Evolutionary conservation across 2,888 invertebrate species (phyloP).

Genomic region (Eupithecia abbreviata): DNA sequence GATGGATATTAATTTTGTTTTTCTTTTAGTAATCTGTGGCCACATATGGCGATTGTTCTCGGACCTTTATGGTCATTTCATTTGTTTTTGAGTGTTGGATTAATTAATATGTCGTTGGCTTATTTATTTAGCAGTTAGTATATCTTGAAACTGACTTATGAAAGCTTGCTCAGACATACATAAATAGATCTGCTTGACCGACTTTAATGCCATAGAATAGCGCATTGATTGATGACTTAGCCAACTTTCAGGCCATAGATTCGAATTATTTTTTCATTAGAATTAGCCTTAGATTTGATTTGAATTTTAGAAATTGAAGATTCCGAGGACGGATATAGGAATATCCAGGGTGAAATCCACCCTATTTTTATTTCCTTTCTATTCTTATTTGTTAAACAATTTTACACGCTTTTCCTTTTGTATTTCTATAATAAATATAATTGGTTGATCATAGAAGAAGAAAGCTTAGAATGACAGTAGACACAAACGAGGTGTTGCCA

Average conservation of each 20-base stretch:
- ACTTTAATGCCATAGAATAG: neutral
- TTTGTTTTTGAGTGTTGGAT: slow-evolving; percentile 62
- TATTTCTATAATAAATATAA: neutral
- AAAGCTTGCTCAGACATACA: neutral
- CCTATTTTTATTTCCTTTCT: neutral
- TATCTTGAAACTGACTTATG: neutral
- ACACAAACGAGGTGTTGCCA: too few species aligned
- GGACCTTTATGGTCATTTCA: slow-evolving; percentile 81
- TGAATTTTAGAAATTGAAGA: too few species aligned
- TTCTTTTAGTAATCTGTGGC: slow-evolving; percentile 80
- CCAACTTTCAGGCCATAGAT: neutral
- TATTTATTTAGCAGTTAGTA: slow-evolving; percentile 47
- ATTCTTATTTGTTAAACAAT: neutral
- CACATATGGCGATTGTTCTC: slow-evolving; percentile 83
- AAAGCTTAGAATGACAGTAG: too few species aligned
- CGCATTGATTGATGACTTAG: neutral
- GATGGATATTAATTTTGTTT: slow-evolving; percentile 75
- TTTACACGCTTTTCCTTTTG: neutral
- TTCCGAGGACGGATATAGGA: too few species aligned
- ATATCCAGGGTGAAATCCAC: neutral
- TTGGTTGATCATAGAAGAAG: too few species aligned
- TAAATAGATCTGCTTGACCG: neutral
- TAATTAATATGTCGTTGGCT: slow-evolving; percentile 74
- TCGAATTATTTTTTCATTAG: neutral
- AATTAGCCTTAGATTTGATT: too few species aligned